Evolutionary conservation across 2,888 invertebrate genomes (phyloP), one percentile per base, ranked within the genome.

Genomic region (Agonopterix subpropinquella): DNA sequence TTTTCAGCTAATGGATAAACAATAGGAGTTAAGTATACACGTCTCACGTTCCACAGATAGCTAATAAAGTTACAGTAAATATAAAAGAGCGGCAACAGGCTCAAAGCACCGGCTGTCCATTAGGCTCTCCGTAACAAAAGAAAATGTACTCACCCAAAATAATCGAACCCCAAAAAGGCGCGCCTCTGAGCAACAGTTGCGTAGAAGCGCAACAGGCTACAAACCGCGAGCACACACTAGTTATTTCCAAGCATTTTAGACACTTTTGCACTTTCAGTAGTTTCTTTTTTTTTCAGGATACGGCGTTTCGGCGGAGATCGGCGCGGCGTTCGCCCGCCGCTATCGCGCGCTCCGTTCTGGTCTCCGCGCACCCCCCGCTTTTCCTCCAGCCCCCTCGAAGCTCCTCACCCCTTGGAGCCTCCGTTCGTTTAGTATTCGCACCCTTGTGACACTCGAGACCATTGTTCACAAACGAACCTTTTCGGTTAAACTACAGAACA

Each of bases 371-470:
- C 65, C 67, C 55, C 53, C 59, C 67, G 53, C 59, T 54, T 56
- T 53, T 47, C 41, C 54, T 54, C 58, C 58, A 64, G 64, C 71
- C 65, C 67, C 67, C 65, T 39, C 39, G 4, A 39, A 39, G n/a
- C 58, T 53, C 50, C 56, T 53, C 39, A 44, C 41, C 47, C 43
- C 13, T 11, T 45, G 15, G 72, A 79, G 73, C 77, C 79, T 80
- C 77, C 75, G 73, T 74, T 80, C 80, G 83, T 76, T 84, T 79
- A 80, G 76, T 75, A 77, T 85, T 84, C 82, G 82, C 84, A 80
- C 85, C 85, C 84, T 85, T 85, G 84, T 85, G 83, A 85, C 81
- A 87, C 85, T 85, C 70, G 73, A 84, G 80, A 81, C 83, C 78
- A 77, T 84, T 83, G 82, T 80, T 78, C 79, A 69, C 70, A 73